Base-by-base conservation (phyloP, 2,797 vertebrate genomes). In the Trachops cirrhosus region DNA sequence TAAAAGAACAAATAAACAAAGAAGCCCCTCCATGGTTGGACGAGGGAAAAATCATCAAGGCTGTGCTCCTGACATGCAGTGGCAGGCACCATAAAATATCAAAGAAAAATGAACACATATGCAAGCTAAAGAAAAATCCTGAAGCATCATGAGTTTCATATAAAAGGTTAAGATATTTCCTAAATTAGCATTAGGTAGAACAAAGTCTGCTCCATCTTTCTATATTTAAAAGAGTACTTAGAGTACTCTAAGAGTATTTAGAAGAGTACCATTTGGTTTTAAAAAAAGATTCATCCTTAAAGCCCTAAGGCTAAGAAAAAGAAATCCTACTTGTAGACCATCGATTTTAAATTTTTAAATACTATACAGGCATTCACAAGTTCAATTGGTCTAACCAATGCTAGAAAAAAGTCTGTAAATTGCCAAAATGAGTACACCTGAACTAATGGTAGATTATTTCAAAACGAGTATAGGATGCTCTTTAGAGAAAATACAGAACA, bases 231-330 rank as follows among this genome's bases (percentile, higher is more conserved):
- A n/a, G n/a, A n/a, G n/a, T n/a, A n/a, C n/a, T n/a, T n/a, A n/a
- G n/a, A n/a, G n/a, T n/a, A n/a, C n/a, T n/a, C n/a, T n/a, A n/a
- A n/a, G n/a, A 89, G 57, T 89, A n/a, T 80, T 96, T 75, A 48
- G 32, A 89, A 93, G 95, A 95, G 21, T 39, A 26, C 29, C 80
- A 62, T 6, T 57, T 9, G 1, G 15, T 71, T 74, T 64, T 6
- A 7, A 64, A n/a, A 64, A 64, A 91, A 97, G 85, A 50, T 74
- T 73, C 68, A 85, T 84, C 68, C 97, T 85, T 86, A 70, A 96
- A 93, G 71, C 52, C 6, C 11, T 48, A 32, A 77, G 10, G 5
- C 62, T 37, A 15, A 95, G 83, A 94, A 86, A 97, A 54, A 15
- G 1, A 75, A 91, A 88, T 48, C 12, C 6, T 37, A 95, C 82